Evolutionary conservation across 2,797 vertebrate genomes (phyloP), one percentile per base, ranked within the genome.

Genomic region (Sciaenops ocellatus): DNA sequence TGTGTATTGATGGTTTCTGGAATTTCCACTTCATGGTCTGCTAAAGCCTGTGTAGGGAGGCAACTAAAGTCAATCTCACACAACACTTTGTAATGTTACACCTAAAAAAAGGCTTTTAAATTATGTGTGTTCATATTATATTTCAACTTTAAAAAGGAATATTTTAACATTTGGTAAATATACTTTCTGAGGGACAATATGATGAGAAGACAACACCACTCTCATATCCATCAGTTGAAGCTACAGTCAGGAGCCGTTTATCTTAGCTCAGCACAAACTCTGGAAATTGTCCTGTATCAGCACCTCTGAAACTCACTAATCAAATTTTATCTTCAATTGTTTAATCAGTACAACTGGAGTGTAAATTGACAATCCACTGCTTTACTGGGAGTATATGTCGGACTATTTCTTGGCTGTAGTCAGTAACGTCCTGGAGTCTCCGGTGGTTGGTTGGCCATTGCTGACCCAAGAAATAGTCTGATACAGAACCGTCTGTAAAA

Each of bases 11-110:
- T 96, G 17, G 95, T 97, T 82, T 98, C 97, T 1, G 98, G 98
- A 80, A 99, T 98, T 91, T 99, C 97, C 55, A 95, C 95, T 79
- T 97, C 97, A 22, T 99, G 98, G 2, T 97, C 97, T 71, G 91
- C 82, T 82, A 97, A 87, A 46, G 97, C 96, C 97, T 98, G 80
- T 65, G 55, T 6, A 63, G 42, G 52, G 50, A 77, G 67, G 85
- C 55, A 85, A 79, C 7, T 1, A 41, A 38, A 38, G 34, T 52
- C 7, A 69, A n/a, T 69, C 20, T 56, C 7, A 24, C 8, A 73
- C 0, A 69, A 47, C 30, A 76, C 64, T 67, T 16, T 52, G 2
- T 8, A 54, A 26, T 72, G n/a, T 34, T 44, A 48, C n/a, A 78
- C 56, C 13, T 26, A 34, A 62, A 67, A 50, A 12, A 47, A 60